Percentiles rank a stretch among this genome's conserved stretches.
Conservation (phyloP, 1,140 invertebrate genomes). For the Episyrphus balteatus region DNA sequence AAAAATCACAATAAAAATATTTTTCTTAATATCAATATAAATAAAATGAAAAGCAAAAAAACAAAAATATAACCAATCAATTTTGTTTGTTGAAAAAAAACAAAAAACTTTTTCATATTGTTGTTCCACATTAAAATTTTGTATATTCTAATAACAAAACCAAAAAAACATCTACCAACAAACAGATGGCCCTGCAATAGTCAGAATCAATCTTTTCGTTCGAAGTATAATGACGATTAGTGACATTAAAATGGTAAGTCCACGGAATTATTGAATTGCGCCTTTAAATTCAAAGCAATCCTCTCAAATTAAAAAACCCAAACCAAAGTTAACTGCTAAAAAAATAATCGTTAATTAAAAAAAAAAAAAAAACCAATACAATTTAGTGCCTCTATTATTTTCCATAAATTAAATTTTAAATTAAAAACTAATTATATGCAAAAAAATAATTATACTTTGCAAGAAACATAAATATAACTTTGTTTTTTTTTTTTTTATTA, state of each 20-base stretch:
- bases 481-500: too few species aligned
- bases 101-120: background rate
- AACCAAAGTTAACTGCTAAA: background rate
- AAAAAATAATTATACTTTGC: too few species aligned
- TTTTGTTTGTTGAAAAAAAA: too few species aligned
- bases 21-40: too few species aligned
- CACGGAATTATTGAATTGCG: background rate
- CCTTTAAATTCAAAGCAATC: background rate
- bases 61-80: too few species aligned
- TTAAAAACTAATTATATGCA: too few species aligned
- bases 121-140: too few species aligned
- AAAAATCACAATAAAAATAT: too few species aligned
- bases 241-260: slow-evolving; percentile 97
- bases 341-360: slow-evolving; percentile 1
- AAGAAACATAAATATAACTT: too few species aligned
- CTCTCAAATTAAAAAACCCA: background rate
- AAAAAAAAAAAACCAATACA: slow-evolving; percentile 4
- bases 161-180: slow-evolving; percentile 32
- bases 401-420: too few species aligned
- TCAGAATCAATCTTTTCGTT: slow-evolving; percentile 92
- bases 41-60: too few species aligned
- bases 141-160: slow-evolving; percentile 7
- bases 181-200: slow-evolving; percentile 84
- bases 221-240: slow-evolving; percentile 94
- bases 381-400: background rate